These are phyloP conservation scores for Nemopilema nomurai DNA, from an alignment of 30 jellyfish, hydroid and myxozoan genomes.

Conservation along the genomic window DNA sequence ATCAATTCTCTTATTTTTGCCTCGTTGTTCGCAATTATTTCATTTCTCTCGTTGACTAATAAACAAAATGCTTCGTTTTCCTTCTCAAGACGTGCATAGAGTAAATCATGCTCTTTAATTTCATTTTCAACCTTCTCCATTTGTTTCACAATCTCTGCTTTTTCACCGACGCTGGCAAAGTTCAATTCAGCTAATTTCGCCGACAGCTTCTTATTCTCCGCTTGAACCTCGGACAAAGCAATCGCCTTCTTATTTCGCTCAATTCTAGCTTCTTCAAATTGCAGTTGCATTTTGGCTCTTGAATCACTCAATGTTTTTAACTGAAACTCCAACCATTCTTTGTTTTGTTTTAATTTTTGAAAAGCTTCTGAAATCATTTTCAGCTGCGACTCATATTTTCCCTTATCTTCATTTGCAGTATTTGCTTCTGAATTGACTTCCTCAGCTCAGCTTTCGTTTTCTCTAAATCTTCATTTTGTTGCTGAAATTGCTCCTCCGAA, in stretches of 20 bases:
- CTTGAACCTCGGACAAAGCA: constrained; percentile 14
- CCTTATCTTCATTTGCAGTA: background rate
- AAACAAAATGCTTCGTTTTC: background rate
- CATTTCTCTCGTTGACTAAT: constrained; percentile 11
- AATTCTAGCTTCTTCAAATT: constrained; percentile 44
- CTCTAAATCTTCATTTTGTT: constrained; percentile 28
- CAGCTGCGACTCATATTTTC: constrained; percentile 37
- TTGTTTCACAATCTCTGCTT: constrained; percentile 31
- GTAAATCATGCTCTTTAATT: constrained; percentile 13
- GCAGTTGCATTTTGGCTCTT: constrained; percentile 57
- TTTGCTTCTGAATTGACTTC: background rate
- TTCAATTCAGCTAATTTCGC: constrained; percentile 19
- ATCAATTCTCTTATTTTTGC: constrained; percentile 39
- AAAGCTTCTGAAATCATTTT: constrained; percentile 56
- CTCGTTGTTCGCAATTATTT: constrained; percentile 7
- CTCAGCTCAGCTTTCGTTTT: constrained; percentile 24
- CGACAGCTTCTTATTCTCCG: constrained; percentile 35
- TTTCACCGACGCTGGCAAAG: constrained; percentile 28
- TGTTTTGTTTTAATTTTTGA: constrained; percentile 48
- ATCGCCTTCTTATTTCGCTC: constrained; percentile 12
- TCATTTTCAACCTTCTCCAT: constrained; percentile 54
- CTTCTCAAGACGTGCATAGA: constrained; percentile 31
- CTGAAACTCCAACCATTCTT: constrained; percentile 67
- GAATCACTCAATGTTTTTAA: constrained; percentile 55
- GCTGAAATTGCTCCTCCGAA: constrained; percentile 4